Evolutionary conservation across 2,888 invertebrate genomes (phyloP).

Genomic region (Ectemnius cavifrons): DNA sequence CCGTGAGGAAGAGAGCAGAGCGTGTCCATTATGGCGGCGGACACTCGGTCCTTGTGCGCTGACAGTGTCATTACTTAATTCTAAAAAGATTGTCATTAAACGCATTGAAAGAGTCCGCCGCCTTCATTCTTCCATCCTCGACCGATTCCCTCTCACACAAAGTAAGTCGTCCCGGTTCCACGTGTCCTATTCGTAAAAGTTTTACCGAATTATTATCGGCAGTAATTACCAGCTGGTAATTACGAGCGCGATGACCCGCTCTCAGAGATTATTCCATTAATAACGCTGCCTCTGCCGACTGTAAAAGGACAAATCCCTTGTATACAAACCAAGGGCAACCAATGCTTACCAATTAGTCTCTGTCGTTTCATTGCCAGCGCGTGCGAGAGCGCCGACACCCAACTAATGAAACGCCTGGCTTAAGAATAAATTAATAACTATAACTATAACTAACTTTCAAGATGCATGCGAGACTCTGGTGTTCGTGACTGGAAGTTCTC

Average conservation of each 20-base stretch:
- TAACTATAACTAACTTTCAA: neutral
- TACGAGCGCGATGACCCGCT: slow-evolving; percentile 12
- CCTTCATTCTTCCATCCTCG: neutral
- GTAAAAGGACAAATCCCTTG: neutral
- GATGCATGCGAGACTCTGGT: too few species aligned
- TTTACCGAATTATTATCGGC: slow-evolving; percentile 42
- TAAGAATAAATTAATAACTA: slow-evolving; percentile 3
- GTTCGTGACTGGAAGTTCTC: too few species aligned
- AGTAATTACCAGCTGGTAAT: slow-evolving; percentile 41
- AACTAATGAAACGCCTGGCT: neutral
- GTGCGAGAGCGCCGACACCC: neutral
- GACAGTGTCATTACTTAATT: slow-evolving; percentile 38
- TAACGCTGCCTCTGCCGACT: neutral
- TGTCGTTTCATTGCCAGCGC: neutral
- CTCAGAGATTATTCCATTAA: slow-evolving; percentile 8
- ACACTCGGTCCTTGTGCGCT: slow-evolving; percentile 8
- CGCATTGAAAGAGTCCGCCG: slow-evolving; percentile 24
- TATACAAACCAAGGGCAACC: neutral
- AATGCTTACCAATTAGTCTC: slow-evolving; percentile 11
- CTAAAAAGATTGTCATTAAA: slow-evolving; percentile 43
- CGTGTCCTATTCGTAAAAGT: slow-evolving; percentile 20
- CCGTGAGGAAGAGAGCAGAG: slow-evolving; percentile 13
- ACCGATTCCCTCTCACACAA: slow-evolving; percentile 21
- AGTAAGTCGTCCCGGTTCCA: neutral
- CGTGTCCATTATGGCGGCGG: neutral